Evolutionary conservation across 2,888 invertebrate species (phyloP), one percentile per base, ranked within the genome.

Genomic region (Nephrotoma flavescens): DNA sequence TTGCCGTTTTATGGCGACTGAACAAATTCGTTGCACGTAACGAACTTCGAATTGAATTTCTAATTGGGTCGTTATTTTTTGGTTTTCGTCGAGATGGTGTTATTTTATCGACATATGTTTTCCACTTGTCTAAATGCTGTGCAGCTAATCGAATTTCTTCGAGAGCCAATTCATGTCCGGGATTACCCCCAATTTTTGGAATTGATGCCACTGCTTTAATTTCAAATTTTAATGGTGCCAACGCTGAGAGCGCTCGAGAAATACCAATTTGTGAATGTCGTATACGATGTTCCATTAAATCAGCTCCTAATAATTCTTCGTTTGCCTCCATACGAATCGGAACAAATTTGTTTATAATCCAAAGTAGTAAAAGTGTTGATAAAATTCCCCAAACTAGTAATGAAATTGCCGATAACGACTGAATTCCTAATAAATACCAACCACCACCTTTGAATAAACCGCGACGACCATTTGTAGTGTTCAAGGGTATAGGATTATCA

Each of bases 261-360:
- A 96, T 93, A 0, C 96, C 96, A 86, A 95, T 91, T 31, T 91
- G 91, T 2, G 90, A 89, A 90, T 97, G 96, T 85, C 95, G 93
- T 84, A 97, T 95, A 88, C 94, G 93, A 90, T 98, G 98, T 90
- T 98, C 98, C 2, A 96, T 95, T 45, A 97, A 92, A 92, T 98
- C 98, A 0, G 98, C 97, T 0, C 98, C 98, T 12, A 98, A 92
- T 85, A 97, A 92, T 91, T 98, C 98, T 86, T 97, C 96, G 89
- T 96, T 95, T 0, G 95, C 94, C 87, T 95, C 94, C 97, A 98
- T 97, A 12, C 98, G 93, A 87, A 98, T 96, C 0, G 96, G 95
- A 89, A 97, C 92, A 19, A 97, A 92, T 90, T 94, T 94, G 90
- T 97, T 95, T 19, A 97, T 95, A 44, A 95, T 92, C 94, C 96